Base-by-base conservation (phyloP, 2,888 invertebrate genomes). In the Agrotis exclamationis region DNA sequence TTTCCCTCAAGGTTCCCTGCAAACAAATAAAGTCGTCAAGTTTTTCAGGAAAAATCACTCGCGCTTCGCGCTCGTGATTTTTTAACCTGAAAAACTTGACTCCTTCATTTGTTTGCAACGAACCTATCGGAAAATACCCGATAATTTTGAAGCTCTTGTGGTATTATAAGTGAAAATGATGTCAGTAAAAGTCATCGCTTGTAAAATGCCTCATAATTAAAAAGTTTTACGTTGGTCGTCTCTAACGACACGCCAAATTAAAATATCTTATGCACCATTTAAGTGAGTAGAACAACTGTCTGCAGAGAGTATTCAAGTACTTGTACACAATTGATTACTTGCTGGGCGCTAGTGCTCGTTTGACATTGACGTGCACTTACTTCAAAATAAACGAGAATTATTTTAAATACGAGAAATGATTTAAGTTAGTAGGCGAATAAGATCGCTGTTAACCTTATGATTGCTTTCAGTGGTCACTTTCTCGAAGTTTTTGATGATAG, bases 241-340 rank as follows among this genome's bases (percentile, higher is more conserved):
- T 82, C 76, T 68, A 82, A 70, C 51, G 67, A 75, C 50, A 57
- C 62, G 76, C 74, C 53, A 73, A 74, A 78, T 83, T 78, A 74
- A 80, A 85, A 83, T 80, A 78, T 84, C 79, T 83, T 85, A 80
- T 77, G 83, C 77, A 67, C 63, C 83, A 74, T 85, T 85, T 76
- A 80, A 73, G 71, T 57, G 22, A 65, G 51, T 66, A 63, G 39
- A 70, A 79, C 62, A 69, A 69, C 53, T 50, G 65, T 58, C 45
- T 50, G 48, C 33, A 57, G 28, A 67, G 45, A 69, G 47, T 60
- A 63, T 73, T 63, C 59, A 58, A 84, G 75, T 76, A 65, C 72
- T 78, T 65, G 64, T 64, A 57, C 58, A 70, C 74, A 83, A 77
- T 77, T 74, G 73, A 85, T 81, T 69, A 79, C 81, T 79, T 63